phyloP scores from a whole-genome alignment of 1,140 invertebrate genomes.

The Stenopsyche tienmushanensis region DNA sequence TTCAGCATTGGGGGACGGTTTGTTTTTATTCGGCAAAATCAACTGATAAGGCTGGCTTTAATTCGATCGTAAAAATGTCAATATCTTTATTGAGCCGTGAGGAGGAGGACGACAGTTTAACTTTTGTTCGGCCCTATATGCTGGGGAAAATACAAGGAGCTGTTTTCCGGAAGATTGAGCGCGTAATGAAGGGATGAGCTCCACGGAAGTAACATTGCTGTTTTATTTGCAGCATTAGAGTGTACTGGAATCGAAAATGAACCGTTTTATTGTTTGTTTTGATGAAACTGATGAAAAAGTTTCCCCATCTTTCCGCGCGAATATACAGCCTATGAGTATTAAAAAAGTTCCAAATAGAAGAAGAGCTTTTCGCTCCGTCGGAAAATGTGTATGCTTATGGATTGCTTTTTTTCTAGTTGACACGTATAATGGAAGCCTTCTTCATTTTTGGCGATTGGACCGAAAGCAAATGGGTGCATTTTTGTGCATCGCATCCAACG shows the following conservation, averaged over 20 bases:
- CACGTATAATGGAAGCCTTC: conserved; percentile 70
- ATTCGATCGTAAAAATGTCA: conserved; percentile 20
- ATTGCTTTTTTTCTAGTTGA: conserved; percentile 63
- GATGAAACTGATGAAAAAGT: background rate
- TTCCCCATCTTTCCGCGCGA: background rate
- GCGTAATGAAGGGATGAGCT: background rate
- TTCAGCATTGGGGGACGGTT: background rate
- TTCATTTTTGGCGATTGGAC: conserved; percentile 74
- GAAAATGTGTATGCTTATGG: too few relatives aligned
- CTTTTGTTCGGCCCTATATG: background rate
- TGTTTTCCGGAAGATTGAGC: background rate
- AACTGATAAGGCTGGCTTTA: background rate
- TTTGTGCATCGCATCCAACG: conserved; percentile 85
- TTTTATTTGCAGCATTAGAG: conserved; percentile 10
- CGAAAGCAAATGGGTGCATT: conserved; percentile 84
- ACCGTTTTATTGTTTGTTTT: conserved; percentile 9
- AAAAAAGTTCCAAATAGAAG: background rate
- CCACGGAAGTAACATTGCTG: background rate
- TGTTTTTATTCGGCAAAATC: background rate
- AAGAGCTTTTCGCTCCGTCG: too few relatives aligned
- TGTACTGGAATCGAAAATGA: background rate
- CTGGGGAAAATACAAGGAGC: background rate
- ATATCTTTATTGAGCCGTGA: conserved; percentile 6
- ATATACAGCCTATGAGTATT: background rate
- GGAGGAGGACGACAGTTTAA: conserved; percentile 11